Conservation (phyloP, 2,797 vertebrate genomes). For the Selene dorsalis region DNA sequence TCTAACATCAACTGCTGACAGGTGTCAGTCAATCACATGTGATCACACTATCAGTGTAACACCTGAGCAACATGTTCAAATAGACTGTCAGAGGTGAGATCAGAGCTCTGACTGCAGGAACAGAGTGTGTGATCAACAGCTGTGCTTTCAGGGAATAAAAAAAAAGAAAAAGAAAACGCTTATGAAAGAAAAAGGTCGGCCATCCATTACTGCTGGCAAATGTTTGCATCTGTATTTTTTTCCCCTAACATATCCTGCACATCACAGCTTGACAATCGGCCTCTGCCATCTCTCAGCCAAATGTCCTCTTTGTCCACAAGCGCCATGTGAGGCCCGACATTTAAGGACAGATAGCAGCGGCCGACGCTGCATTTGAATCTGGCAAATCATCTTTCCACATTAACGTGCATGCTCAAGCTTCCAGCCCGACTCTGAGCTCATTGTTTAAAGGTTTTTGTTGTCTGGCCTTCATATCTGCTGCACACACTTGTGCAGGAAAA, state of each 20-base stretch:
- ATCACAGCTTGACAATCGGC: not conserved
- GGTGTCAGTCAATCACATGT: not conserved
- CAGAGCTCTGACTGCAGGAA: not conserved
- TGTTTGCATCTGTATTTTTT: not conserved
- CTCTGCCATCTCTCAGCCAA: slow-evolving; percentile 7
- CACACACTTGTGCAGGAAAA: slow-evolving; percentile 45
- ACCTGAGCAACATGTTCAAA: not conserved
- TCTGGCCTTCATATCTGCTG: slow-evolving; percentile 39
- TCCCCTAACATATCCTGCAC: not conserved
- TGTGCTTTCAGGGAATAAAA: not conserved
- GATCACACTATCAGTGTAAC: not conserved
- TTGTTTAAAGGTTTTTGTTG: slow-evolving; percentile 53
- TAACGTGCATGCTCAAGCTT: not conserved
- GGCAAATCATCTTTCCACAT: slow-evolving; percentile 30
- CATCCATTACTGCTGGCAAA: slow-evolving; percentile 10
- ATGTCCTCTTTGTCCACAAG: slow-evolving; percentile 22
- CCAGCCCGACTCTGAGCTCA: slow-evolving; percentile 32
- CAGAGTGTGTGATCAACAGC: not conserved
- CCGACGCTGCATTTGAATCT: slow-evolving; percentile 27
- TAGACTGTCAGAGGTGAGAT: not conserved
- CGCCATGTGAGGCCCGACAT: slow-evolving; percentile 18
- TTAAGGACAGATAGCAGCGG: not conserved
- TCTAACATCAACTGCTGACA: not conserved
- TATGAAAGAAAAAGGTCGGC: not conserved
- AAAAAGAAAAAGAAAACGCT: not conserved